Conservation (phyloP, 2,797 vertebrate species). For the Erithacus rubecula region DNA sequence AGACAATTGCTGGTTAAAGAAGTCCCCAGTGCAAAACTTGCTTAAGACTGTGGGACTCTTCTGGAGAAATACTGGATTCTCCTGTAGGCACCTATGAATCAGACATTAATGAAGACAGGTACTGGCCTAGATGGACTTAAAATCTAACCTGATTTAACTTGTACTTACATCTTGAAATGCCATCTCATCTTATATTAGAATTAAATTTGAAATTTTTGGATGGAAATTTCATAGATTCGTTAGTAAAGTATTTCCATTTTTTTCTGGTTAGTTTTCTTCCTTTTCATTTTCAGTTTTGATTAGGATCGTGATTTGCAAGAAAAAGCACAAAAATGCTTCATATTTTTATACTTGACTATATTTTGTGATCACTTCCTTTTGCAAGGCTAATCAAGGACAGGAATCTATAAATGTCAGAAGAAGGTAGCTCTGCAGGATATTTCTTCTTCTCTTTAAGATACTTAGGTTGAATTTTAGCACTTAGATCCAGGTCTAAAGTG, state of each 20-base stretch:
- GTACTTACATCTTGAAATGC: background rate
- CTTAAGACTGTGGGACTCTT: background rate
- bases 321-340: background rate
- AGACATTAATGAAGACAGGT: background rate
- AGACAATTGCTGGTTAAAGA: background rate
- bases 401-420: background rate
- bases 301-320: background rate
- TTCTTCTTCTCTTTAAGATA: background rate
- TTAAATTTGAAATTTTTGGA: background rate
- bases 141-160: background rate
- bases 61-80: background rate
- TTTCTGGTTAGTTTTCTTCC: background rate
- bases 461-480: background rate
- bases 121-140: background rate
- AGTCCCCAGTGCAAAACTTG: background rate
- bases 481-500: background rate
- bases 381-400: background rate
- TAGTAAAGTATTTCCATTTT: background rate
- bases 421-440: background rate
- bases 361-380: background rate
- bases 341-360: background rate
- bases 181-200: background rate
- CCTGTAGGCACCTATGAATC: background rate
- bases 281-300: conserved; percentile 15
- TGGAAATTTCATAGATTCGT: background rate